Conservation (phyloP, 2,113 vertebrate genomes). For the Rhynchomys soricoides region DNA sequence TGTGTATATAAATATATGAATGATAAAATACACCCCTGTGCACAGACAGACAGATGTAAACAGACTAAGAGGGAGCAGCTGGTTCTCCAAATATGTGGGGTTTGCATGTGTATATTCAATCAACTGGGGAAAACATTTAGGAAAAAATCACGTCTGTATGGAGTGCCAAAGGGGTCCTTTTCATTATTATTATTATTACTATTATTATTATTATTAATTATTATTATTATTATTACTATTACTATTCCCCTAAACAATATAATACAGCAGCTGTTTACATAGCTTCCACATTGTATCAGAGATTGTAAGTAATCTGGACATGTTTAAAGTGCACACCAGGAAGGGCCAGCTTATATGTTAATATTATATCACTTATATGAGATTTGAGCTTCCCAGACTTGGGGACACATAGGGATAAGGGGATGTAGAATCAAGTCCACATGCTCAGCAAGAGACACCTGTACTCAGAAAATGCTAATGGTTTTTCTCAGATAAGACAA, state of each 20-base stretch:
- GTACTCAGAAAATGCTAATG: neutral
- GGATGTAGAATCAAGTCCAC: neutral
- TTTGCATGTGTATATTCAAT: neutral
- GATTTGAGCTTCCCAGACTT: neutral
- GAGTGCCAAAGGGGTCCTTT: neutral
- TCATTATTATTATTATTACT: neutral
- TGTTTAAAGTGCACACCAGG: neutral
- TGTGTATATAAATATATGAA: neutral
- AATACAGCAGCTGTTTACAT: neutral
- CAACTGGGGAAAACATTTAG: neutral
- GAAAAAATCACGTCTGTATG: neutral
- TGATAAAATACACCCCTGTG: neutral
- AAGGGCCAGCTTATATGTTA: neutral
- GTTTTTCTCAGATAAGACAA: neutral
- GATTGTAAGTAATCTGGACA: neutral
- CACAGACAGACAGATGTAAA: neutral
- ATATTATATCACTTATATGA: neutral
- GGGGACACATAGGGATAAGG: too few species aligned
- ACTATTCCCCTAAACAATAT: neutral
- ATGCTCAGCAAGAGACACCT: neutral
- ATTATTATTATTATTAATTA: too few species aligned
- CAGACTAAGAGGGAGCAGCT: neutral
- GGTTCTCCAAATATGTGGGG: fast-evolving
- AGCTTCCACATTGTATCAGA: neutral
- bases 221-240: too few species aligned